These are phyloP conservation scores for Silurus aristotelis DNA, from an alignment of 2,797 vertebrate species.

Conservation along the genomic window DNA sequence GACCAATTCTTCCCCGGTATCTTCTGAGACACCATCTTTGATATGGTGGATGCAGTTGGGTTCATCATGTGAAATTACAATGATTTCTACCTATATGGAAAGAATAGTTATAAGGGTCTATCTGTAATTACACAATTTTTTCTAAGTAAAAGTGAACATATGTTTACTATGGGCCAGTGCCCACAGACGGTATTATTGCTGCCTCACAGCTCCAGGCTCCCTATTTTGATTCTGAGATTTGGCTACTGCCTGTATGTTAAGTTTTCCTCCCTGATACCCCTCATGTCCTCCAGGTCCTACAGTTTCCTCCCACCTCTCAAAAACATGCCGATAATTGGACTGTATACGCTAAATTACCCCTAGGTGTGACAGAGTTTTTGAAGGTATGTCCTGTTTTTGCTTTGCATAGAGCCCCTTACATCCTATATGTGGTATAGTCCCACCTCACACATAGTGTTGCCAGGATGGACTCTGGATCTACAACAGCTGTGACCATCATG, in stretches of 20 bases:
- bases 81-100: neutral
- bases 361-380: neutral
- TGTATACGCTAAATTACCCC: neutral
- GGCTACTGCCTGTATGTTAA: neutral
- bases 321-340: neutral
- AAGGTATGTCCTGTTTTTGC: neutral
- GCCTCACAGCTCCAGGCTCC: neutral
- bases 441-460: neutral
- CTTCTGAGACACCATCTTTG: neutral
- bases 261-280: neutral
- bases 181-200: neutral
- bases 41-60: too few species aligned
- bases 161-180: neutral
- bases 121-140: neutral
- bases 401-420: neutral
- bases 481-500: neutral
- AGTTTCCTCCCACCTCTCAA: neutral
- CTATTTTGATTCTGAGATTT: neutral
- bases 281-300: neutral
- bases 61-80: neutral
- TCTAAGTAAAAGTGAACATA: neutral
- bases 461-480: neutral
- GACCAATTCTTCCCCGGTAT: neutral
- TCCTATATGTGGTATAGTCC: neutral
- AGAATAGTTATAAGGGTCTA: neutral